phyloP scores from a whole-genome alignment of 2,888 invertebrate genomes.

The Deilephila elpenor region DNA sequence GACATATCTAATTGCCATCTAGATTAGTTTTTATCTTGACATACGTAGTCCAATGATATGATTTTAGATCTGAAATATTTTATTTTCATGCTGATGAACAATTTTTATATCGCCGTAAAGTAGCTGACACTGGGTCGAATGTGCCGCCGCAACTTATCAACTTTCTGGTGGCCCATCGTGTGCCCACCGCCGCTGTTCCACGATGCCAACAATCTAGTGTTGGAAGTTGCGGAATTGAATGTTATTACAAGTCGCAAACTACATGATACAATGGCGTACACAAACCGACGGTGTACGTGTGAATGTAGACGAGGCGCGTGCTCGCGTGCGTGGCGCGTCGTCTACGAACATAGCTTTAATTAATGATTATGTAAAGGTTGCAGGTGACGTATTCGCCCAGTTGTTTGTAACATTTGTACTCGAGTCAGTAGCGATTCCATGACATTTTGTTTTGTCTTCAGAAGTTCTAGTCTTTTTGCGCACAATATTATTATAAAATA shows the following conservation, averaged over 20 bases:
- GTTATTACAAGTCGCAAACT: neutral
- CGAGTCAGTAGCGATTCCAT: conserved; percentile 65
- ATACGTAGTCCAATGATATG: conserved; percentile 52
- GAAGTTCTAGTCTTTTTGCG: conserved; percentile 80
- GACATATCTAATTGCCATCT: conserved; percentile 71
- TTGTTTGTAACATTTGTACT: conserved; percentile 39
- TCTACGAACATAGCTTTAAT: conserved; percentile 69
- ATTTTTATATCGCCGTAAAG: conserved; percentile 4
- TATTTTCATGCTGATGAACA: conserved; percentile 21
- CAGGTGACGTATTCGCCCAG: conserved; percentile 44
- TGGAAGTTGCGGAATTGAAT: no score
- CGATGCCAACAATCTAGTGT: no score
- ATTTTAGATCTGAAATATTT: conserved; percentile 66
- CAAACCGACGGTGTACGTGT: conserved; percentile 35
- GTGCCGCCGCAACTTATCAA: neutral
- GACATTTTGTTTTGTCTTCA: conserved; percentile 68
- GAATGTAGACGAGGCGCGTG: conserved; percentile 33
- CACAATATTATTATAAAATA: conserved; percentile 68
- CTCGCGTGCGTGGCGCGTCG: conserved; percentile 48
- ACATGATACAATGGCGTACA: neutral
- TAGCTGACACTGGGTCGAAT: conserved; percentile 27
- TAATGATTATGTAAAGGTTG: conserved; percentile 56
- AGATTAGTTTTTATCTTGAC: conserved; percentile 53
- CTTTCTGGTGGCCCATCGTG: no score
- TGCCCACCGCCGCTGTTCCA: no score